Conservation (phyloP, 1,140 invertebrate species). For the Aphelinus certus region DNA sequence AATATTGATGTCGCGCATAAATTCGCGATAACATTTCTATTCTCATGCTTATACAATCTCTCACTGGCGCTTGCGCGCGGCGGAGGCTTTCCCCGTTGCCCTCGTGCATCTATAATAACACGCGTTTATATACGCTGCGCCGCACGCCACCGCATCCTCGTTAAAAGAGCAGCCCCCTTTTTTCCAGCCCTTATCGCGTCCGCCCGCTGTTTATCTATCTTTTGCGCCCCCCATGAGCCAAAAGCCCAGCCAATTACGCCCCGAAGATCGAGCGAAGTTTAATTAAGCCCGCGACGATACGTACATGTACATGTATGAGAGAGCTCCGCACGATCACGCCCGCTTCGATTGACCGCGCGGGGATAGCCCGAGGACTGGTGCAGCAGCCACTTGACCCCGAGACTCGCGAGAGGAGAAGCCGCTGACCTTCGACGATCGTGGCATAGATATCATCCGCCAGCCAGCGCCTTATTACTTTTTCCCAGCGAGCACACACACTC, state of each 20-base stretch:
- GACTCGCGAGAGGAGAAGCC: slow-evolving; percentile 16
- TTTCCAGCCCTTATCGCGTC: slow-evolving; percentile 5
- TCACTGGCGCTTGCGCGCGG: too few relatives aligned
- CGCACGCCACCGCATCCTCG: too few relatives aligned
- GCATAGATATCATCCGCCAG: slow-evolving; percentile 41
- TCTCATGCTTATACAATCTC: slow-evolving; percentile 1
- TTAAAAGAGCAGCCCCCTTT: neutral
- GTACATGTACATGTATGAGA: slow-evolving; percentile 36
- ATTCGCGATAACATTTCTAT: slow-evolving; percentile 40
- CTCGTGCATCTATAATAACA: too few relatives aligned
- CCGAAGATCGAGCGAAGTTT: slow-evolving; percentile 44
- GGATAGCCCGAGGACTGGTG: neutral
- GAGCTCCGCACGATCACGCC: slow-evolving; percentile 15
- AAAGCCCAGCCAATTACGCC: slow-evolving; percentile 29
- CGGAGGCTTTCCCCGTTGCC: too few relatives aligned
- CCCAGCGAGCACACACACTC: neutral
- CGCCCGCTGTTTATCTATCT: neutral
- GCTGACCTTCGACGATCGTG: slow-evolving; percentile 44
- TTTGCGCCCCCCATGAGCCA: too few relatives aligned
- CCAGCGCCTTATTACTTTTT: slow-evolving; percentile 43
- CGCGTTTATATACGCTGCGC: too few relatives aligned
- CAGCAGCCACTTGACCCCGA: slow-evolving; percentile 12
- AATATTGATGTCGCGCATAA: slow-evolving; percentile 33
- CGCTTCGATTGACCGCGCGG: slow-evolving; percentile 38
- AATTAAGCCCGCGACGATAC: slow-evolving; percentile 41